Evolutionary conservation across 2,113 vertebrate species (phyloP), one percentile per base, ranked within the genome.

Genomic region (Rhizomys pruinosus): DNA sequence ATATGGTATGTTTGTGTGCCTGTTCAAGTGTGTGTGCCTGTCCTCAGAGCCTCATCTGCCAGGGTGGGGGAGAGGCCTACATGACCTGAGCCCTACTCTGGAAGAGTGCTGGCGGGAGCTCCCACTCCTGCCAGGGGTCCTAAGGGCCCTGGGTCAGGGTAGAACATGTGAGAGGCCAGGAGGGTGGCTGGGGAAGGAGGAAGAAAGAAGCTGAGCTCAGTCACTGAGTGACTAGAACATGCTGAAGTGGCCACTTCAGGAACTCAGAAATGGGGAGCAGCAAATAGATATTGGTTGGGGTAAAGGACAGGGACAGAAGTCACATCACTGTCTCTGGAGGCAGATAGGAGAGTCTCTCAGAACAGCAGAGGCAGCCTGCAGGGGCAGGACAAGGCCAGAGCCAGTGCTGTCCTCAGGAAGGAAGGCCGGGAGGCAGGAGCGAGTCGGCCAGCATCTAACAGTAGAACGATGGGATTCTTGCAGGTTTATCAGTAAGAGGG

Each of bases 41-140:
- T 52, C 47, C 47, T 52, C 47, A 52, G 47, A 27, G 34, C 3
- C 25, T 59, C 6, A 13, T 25, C 34, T 39, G 27, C 10, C 2
- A 19, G 32, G 71, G 19, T 16, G 23, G 12, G 59, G 13, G 10
- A 1, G 0, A 59, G n/a, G 44, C 23, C 6, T 4, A 5, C 32
- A 25, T 2, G 7, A 0, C 3, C 3, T 27, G 3, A 23, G 57
- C 5, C 15, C 8, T 2, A 27, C 17, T 0, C 32, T 34, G 25
- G 37, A 61, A 4, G 16, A 64, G 7, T 1, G 2, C 20, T 57
- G 20, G 25, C 7, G 4, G 3, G 27, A 20, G 16, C 32, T 27
- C 34, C 3, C 7, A 55, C 34, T 47, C 32, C 8, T 20, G 4
- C 64, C 59, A 32, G 39, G 19, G 61, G 23, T 63, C 17, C 4